Conservation (phyloP, 2,113 vertebrate species). For the Aspiorhynchus laticeps region DNA sequence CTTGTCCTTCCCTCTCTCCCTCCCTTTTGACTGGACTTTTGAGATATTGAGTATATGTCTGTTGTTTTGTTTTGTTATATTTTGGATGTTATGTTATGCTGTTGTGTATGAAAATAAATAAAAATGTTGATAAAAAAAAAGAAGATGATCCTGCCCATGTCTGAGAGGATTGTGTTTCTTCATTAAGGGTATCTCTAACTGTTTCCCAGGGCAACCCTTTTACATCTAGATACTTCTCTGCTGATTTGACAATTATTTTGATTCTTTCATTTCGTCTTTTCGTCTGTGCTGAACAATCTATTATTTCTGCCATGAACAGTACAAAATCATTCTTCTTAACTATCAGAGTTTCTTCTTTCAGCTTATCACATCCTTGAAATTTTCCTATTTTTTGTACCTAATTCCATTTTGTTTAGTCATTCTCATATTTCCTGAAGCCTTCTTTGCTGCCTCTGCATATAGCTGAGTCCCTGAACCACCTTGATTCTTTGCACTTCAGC, state of each 20-base stretch:
- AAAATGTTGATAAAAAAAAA: too few species aligned
- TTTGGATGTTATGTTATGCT: too few species aligned
- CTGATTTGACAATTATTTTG: conserved; percentile 16
- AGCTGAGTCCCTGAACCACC: too few species aligned
- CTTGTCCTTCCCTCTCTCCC: too few species aligned
- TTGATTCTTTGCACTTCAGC: too few species aligned
- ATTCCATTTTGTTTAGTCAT: too few species aligned
- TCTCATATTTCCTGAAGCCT: too few species aligned
- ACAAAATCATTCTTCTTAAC: background rate
- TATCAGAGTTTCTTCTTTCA: background rate
- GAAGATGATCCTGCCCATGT: background rate
- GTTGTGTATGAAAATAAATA: too few species aligned
- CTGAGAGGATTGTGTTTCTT: background rate
- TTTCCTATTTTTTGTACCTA: background rate
- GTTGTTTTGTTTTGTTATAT: too few species aligned
- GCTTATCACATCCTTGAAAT: background rate
- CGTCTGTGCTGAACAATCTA: background rate
- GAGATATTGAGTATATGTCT: too few species aligned
- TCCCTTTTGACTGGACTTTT: too few species aligned
- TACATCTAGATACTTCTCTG: conserved; percentile 3
- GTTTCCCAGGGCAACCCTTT: background rate
- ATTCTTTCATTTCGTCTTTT: conserved; percentile 1
- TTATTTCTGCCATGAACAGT: background rate
- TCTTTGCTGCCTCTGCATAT: too few species aligned
- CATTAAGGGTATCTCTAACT: background rate